A percentile compares a stretch with the other conserved stretches of the same genome.
Evolutionary conservation across 2,113 vertebrate species (phyloP).

Genomic region (Daphoenositta chrysoptera): DNA sequence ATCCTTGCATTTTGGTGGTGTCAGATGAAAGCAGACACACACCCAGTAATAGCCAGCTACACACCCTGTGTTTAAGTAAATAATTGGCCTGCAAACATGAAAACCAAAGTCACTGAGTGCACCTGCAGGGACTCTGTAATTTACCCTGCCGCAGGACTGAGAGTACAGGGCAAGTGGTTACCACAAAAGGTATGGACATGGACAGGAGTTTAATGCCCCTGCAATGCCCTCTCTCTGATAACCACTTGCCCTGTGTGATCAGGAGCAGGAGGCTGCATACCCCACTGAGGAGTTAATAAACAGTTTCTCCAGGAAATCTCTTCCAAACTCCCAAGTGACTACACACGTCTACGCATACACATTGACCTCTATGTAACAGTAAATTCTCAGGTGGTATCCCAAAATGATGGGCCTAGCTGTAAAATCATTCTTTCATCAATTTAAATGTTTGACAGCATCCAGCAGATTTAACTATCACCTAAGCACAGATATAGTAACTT

Average conservation of each 20-base stretch:
- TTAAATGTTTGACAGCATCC: conserved; percentile 20
- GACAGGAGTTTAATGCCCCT: neutral
- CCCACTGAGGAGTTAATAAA: conserved; percentile 30
- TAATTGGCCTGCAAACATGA: neutral
- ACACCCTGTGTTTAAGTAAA: neutral
- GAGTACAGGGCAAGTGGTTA: neutral
- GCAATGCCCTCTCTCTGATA: neutral
- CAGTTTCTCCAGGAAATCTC: conserved; percentile 25
- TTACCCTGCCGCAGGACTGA: neutral
- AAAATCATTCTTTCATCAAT: conserved; percentile 22
- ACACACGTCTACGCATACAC: neutral
- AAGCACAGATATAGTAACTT: neutral
- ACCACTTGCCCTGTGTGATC: neutral
- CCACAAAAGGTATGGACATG: neutral
- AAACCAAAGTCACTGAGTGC: neutral
- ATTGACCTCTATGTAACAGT: conserved; percentile 11
- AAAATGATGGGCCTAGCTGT: neutral
- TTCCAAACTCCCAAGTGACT: neutral
- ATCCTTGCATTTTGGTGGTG: neutral
- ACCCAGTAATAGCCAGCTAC: neutral
- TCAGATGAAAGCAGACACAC: neutral
- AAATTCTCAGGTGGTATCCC: neutral
- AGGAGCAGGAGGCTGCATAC: neutral
- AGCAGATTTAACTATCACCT: conserved; percentile 1
- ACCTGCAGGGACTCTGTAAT: neutral